These are phyloP conservation scores for Coleophora flavipennella DNA, from an alignment of 2,888 invertebrate genomes.

Conservation along the genomic window DNA sequence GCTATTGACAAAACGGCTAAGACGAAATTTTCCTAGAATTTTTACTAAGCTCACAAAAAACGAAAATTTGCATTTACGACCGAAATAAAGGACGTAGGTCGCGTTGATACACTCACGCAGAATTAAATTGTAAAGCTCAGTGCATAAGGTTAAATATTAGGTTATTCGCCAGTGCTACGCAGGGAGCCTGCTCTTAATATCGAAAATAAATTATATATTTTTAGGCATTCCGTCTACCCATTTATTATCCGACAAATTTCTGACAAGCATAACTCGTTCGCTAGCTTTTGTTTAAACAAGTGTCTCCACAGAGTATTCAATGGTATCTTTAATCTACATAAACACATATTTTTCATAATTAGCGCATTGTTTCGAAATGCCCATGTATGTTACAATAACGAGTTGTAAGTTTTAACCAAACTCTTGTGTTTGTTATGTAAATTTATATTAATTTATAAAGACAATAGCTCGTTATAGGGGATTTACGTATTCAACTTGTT, in stretches of 20 bases:
- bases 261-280: slow-evolving; percentile 20
- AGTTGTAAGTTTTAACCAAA: slow-evolving; percentile 24
- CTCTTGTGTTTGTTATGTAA: slow-evolving; percentile 32
- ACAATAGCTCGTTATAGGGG: slow-evolving; percentile 25
- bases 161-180: too few relatives aligned
- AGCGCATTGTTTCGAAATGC: slow-evolving; percentile 36
- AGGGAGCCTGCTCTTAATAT: too few relatives aligned
- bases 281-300: slow-evolving; percentile 21
- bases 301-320: slow-evolving; percentile 10
- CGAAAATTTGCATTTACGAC: too few relatives aligned
- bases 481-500: slow-evolving; percentile 32
- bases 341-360: slow-evolving; percentile 31
- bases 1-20: too few relatives aligned
- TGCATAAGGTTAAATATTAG: too few relatives aligned
- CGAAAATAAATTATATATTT: not conserved
- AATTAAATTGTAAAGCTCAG: too few relatives aligned
- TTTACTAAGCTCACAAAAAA: too few relatives aligned
- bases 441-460: slow-evolving; percentile 18
- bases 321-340: not conserved
- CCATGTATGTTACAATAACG: slow-evolving; percentile 19
- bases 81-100: too few relatives aligned
- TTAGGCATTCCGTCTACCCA: not conserved
- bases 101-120: too few relatives aligned
- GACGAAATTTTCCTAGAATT: too few relatives aligned
- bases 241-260: slow-evolving; percentile 9